phyloP scores from a whole-genome alignment of 2,113 vertebrate genomes.

The Bufo gargarizans region DNA sequence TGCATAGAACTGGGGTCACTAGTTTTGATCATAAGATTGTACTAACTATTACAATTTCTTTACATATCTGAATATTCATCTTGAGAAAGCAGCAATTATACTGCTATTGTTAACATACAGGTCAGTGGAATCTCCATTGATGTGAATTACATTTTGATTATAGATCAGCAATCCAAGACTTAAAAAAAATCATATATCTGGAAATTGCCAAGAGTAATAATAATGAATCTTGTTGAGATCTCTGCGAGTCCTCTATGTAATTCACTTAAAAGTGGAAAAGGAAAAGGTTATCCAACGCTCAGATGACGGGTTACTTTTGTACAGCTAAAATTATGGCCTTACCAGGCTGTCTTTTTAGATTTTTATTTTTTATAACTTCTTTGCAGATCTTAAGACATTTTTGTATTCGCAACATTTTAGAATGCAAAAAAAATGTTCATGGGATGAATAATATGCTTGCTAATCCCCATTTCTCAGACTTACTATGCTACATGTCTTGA shows the following conservation, averaged over 20 bases:
- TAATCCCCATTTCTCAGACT: not conserved
- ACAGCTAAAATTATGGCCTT: not conserved
- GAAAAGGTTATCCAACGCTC: not conserved
- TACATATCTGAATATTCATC: not conserved
- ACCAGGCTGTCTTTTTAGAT: not conserved
- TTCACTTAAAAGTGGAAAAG: slow-evolving; percentile 7
- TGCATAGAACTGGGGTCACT: too few relatives aligned
- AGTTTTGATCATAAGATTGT: too few relatives aligned
- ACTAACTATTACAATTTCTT: too few relatives aligned
- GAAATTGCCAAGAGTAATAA: not conserved
- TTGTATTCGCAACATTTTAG: not conserved
- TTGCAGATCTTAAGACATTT: not conserved
- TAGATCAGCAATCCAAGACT: not conserved
- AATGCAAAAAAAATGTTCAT: not conserved
- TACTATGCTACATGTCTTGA: not conserved
- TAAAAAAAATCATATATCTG: slow-evolving; percentile 2
- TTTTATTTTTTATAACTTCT: not conserved
- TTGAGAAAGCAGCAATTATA: not conserved
- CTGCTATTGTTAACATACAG: not conserved
- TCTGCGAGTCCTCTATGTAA: not conserved
- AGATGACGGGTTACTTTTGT: not conserved
- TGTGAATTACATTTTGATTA: not conserved
- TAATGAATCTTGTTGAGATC: not conserved
- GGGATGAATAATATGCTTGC: not conserved
- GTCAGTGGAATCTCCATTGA: not conserved